These are phyloP conservation scores for Eira barbara DNA, from an alignment of 2,113 vertebrate genomes.

Conservation along the genomic window DNA sequence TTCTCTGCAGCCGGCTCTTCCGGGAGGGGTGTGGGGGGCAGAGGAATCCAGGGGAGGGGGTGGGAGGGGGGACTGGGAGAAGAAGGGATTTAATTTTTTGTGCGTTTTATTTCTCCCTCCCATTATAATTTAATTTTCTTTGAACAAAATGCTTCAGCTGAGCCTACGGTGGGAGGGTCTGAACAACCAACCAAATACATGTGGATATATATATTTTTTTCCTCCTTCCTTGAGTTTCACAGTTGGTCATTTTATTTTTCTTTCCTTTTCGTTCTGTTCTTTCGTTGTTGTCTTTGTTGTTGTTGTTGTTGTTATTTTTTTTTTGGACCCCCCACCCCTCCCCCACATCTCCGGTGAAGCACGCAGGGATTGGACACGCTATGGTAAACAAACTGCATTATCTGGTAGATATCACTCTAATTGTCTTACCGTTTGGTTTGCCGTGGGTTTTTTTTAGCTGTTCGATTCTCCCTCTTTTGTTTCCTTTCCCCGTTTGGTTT, in stretches of 20 bases:
- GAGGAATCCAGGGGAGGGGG: background rate
- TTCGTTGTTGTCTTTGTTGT: constrained; percentile 73
- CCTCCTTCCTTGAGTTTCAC: constrained; percentile 84
- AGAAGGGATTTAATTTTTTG: constrained; percentile 37
- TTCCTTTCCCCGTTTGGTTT: constrained; percentile 70
- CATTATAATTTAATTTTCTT: constrained; percentile 56
- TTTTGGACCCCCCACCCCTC: constrained; percentile 72
- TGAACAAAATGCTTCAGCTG: background rate
- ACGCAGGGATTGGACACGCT: constrained; percentile 99
- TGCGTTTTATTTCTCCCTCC: constrained; percentile 50
- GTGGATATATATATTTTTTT: constrained; percentile 67
- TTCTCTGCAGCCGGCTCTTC: constrained; percentile 59
- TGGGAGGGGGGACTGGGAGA: background rate
- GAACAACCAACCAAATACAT: constrained; percentile 53
- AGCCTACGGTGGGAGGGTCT: constrained; percentile 55
- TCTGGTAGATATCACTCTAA: constrained; percentile 99
- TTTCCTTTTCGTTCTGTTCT: constrained; percentile 80
- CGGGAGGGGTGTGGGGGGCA: constrained; percentile 18
- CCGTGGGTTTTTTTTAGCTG: constrained; percentile 81
- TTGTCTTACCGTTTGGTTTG: constrained; percentile 87
- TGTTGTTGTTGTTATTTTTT: constrained; percentile 43
- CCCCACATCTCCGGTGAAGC: constrained; percentile 84
- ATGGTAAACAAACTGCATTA: constrained; percentile 99
- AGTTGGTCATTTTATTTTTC: constrained; percentile 89
- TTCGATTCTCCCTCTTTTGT: constrained; percentile 72